A percentile compares a stretch with the other conserved stretches of the same genome.
Conservation (phyloP, 1,140 invertebrate genomes). For the Nasonia giraulti region DNA sequence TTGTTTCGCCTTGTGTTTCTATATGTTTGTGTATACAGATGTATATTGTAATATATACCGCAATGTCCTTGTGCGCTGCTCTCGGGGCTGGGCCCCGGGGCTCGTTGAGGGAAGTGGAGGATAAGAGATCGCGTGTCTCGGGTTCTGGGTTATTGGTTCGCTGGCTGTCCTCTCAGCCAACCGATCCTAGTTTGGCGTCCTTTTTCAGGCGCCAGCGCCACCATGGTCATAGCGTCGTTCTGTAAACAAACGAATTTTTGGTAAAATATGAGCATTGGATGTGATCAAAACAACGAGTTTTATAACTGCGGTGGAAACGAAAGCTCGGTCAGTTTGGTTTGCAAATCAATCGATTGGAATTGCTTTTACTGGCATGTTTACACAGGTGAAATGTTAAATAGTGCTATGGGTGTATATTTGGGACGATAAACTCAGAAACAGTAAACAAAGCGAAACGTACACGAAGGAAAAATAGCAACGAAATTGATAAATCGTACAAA, state of each 20-base stretch:
- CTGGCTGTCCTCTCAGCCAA: background rate
- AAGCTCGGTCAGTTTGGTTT: background rate
- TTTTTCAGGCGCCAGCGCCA: slow-evolving; percentile 46
- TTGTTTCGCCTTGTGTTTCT: background rate
- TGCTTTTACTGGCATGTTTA: no score
- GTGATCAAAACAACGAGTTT: background rate
- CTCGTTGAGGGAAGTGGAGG: background rate
- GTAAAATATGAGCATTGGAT: background rate
- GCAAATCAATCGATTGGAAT: background rate
- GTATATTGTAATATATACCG: background rate
- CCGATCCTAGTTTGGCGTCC: slow-evolving; percentile 32
- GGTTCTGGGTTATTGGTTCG: background rate
- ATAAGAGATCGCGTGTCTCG: background rate
- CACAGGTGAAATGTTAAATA: background rate
- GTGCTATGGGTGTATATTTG: no score
- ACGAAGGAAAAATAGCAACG: no score
- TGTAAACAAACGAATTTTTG: slow-evolving; percentile 51
- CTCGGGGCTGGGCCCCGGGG: background rate
- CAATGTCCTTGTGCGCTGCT: slow-evolving; percentile 35
- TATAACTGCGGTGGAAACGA: background rate
- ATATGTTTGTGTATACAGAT: background rate
- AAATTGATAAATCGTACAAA: no score
- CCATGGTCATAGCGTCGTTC: slow-evolving; percentile 60
- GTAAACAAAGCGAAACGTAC: no score
- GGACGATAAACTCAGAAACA: no score